These are phyloP conservation scores for Crocuta crocuta DNA, from an alignment of 2,113 vertebrate genomes.

Conservation along the genomic window DNA sequence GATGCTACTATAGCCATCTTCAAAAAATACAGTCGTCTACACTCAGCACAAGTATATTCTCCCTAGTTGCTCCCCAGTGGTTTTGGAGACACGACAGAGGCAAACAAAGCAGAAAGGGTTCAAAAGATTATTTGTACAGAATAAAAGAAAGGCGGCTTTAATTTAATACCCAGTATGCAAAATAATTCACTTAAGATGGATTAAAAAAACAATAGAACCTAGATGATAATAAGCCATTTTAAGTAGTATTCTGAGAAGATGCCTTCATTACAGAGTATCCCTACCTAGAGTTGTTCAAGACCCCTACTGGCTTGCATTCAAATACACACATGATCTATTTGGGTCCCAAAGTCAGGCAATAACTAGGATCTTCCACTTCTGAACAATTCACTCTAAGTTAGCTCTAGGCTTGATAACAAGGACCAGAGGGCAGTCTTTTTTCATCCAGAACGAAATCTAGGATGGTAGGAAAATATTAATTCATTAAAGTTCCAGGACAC, in stretches of 20 bases:
- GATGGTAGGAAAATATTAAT: not conserved
- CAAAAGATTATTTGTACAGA: not conserved
- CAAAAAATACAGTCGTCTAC: not conserved
- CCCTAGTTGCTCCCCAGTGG: not conserved
- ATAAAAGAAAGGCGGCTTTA: not conserved
- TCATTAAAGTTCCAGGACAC: constrained; percentile 3
- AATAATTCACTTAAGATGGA: not conserved
- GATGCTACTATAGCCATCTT: not conserved
- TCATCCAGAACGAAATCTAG: not conserved
- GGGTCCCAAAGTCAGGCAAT: not conserved
- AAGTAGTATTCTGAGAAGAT: not conserved
- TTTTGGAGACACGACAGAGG: not conserved
- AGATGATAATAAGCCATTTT: not conserved
- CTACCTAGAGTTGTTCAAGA: not conserved
- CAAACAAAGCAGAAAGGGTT: not conserved
- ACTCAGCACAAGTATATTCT: not conserved
- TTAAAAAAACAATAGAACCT: not conserved
- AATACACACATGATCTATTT: not conserved
- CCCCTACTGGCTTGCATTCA: not conserved
- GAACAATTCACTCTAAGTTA: not conserved
- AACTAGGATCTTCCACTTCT: not conserved
- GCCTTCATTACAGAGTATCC: not conserved
- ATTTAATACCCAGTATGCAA: not conserved
- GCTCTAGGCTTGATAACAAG: not conserved
- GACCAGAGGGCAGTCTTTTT: not conserved